Percentiles rank a stretch among this genome's conserved stretches.
These are phyloP conservation scores for Zhengitettix transpicula DNA, from an alignment of 2,888 invertebrate species.

Conservation along the genomic window DNA sequence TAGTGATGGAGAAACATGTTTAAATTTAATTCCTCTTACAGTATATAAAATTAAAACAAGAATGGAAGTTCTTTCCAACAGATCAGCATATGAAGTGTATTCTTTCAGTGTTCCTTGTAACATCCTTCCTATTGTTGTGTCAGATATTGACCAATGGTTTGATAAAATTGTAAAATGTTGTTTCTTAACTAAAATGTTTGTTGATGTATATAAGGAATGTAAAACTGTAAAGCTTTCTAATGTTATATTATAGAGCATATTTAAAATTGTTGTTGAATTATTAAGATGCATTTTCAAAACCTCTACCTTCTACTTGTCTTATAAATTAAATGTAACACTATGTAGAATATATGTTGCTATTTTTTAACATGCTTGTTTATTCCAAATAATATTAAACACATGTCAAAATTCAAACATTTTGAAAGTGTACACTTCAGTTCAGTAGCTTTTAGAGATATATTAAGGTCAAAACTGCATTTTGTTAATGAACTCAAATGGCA, in stretches of 20 bases:
- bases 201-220: background rate
- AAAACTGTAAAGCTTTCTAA: background rate
- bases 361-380: too few relatives aligned
- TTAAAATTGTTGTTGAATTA: too few relatives aligned
- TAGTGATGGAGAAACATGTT: conserved; percentile 7
- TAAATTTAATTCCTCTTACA: conserved; percentile 8
- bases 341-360: too few relatives aligned
- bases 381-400: too few relatives aligned
- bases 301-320: too few relatives aligned
- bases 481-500: too few relatives aligned
- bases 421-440: too few relatives aligned
- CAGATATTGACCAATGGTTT: conserved; percentile 7
- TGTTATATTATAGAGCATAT: conserved; percentile 1
- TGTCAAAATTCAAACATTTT: too few relatives aligned
- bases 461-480: too few relatives aligned
- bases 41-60: conserved; percentile 9
- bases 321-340: too few relatives aligned
- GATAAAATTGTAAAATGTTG: background rate
- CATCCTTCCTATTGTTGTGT: background rate
- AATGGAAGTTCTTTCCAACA: background rate
- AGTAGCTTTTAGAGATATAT: too few relatives aligned
- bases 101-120: conserved; percentile 15
- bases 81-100: conserved; percentile 7
- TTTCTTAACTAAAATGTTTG: background rate
- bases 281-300: too few relatives aligned